Percentiles rank a stretch among this genome's conserved stretches.
Evolutionary conservation across 1,140 invertebrate species (phyloP).

Genomic region (Pogonomyrmex californicus): DNA sequence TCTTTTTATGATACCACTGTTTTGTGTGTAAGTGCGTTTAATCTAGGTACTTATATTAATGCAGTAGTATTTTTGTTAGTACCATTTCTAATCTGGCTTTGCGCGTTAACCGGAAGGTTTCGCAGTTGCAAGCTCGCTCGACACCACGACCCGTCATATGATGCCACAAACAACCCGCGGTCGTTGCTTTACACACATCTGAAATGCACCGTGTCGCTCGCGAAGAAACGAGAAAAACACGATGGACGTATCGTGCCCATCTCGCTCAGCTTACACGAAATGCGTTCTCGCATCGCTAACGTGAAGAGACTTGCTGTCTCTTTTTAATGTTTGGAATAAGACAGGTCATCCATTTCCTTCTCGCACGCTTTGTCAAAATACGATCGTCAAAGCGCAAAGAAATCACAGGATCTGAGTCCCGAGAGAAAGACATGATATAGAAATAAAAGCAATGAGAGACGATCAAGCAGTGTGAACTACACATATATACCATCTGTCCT

Average conservation of each 20-base stretch:
- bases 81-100: conserved; percentile 7
- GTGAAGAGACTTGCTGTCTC: conserved; percentile 24
- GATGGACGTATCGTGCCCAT: conserved; percentile 11
- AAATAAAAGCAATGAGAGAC: conserved; percentile 44
- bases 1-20: neutral
- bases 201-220: conserved; percentile 45
- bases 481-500: conserved; percentile 10
- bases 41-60: conserved; percentile 5
- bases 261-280: conserved; percentile 9
- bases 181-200: conserved; percentile 49
- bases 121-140: conserved; percentile 17
- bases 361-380: neutral
- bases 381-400: conserved; percentile 40
- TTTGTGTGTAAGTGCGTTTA: neutral
- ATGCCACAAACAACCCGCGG: conserved; percentile 42
- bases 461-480: neutral
- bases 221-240: conserved; percentile 59
- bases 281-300: conserved; percentile 28
- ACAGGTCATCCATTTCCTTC: conserved; percentile 49
- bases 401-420: conserved; percentile 21
- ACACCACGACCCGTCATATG: conserved; percentile 28
- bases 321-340: conserved; percentile 54
- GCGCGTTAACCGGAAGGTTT: conserved; percentile 31
- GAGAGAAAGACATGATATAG: conserved; percentile 8
- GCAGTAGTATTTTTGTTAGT: conserved; percentile 6